phyloP scores from a whole-genome alignment of 2,888 invertebrate genomes.

The Platycheirus rosarum region DNA sequence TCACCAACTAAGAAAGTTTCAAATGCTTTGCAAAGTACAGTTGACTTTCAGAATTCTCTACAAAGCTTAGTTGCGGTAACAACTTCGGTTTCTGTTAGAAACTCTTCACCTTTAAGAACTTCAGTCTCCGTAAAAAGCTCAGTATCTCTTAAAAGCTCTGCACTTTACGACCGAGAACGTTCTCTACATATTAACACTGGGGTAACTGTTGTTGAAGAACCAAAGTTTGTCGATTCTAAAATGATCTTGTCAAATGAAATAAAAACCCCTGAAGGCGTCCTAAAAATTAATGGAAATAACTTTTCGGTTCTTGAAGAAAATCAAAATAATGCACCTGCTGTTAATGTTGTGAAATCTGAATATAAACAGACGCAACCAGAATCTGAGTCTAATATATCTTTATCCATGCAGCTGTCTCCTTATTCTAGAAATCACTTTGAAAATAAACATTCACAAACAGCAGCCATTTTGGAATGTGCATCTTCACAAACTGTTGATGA shows the following conservation, averaged over 20 bases:
- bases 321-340: background rate
- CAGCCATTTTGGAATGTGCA: background rate
- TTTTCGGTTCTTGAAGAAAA: background rate
- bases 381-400: background rate
- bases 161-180: constrained; percentile 24
- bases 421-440: constrained; percentile 3
- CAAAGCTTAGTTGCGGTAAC: constrained; percentile 11
- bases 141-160: constrained; percentile 26
- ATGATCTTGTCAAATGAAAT: constrained; percentile 1
- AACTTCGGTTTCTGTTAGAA: constrained; percentile 15
- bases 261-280: background rate
- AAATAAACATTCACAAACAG: background rate
- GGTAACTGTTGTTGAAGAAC: constrained; percentile 1
- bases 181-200: constrained; percentile 6
- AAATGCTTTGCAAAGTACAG: constrained; percentile 9
- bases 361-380: background rate
- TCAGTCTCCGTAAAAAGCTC: constrained; percentile 24
- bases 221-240: background rate
- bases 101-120: background rate
- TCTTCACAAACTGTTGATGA: background rate
- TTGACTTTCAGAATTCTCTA: constrained; percentile 4
- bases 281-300: no score
- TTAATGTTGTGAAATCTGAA: background rate
- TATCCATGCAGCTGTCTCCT: background rate
- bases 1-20: background rate